Base-by-base conservation (phyloP, 2,113 vertebrate genomes). In the Otus sunia region DNA sequence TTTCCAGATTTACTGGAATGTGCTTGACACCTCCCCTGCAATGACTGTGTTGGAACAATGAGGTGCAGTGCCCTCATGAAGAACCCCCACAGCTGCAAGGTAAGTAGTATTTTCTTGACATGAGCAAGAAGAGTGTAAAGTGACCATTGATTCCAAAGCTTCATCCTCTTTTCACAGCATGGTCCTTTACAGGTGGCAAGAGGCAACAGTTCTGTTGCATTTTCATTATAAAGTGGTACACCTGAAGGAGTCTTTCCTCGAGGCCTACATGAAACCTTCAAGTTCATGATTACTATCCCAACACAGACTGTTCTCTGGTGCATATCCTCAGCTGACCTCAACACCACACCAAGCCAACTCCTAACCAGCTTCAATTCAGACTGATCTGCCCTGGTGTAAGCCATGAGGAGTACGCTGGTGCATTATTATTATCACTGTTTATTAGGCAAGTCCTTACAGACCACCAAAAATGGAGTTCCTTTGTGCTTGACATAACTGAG, bases 31-130 rank as follows among this genome's bases (percentile, higher is more conserved):
- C 20, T 63, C 69, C n/a, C n/a, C 58, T 71, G 36, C 30, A 82
- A 43, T 2, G 6, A 39, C 0, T 39, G 47, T 0, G 0, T 2
- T 32, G 17, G 83, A 59, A 67, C 0, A 0, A 76, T 15, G 21
- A 23, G 16, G 52, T 72, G 64, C 63, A 67, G 47, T 2, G 6
- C 39, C 17, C 26, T 36, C 30, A 34, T 8, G 20, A 90, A 52
- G 34, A 39, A 53, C 17, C 9, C 47, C 15, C 62, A 39, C 13
- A 26, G 29, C 4, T 12, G 11, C 0, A 2, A 75, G 21, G 2
- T 12, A 37, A 75, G 36, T 9, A 36, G 29, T 11, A 29, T 36
- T 47, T 82, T 77, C 37, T 29, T 72, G 39, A 53, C 21, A 41
- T 10, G 6, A 62, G 43, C 37, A 81, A 53, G 30, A 74, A 21